A percentile compares a stretch with the other conserved stretches of the same genome.
Evolutionary conservation across 2,113 vertebrate species (phyloP).

Genomic region (Tupaia tana): DNA sequence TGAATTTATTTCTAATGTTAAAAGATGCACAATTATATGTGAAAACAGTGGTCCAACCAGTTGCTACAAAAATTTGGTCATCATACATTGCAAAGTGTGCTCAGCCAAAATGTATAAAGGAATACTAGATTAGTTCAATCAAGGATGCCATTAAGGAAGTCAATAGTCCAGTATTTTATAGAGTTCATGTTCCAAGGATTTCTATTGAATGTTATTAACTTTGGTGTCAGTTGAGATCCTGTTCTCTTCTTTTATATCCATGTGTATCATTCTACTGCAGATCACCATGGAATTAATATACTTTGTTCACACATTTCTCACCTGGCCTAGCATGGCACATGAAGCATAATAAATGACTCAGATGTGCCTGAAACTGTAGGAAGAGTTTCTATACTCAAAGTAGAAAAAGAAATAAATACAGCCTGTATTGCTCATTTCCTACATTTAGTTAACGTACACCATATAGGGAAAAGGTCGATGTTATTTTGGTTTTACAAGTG

Average conservation of each 20-base stretch:
- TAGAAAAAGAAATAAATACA: background rate
- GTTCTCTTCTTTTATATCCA: background rate
- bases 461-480: background rate
- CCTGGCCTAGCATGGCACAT: slow-evolving; percentile 35
- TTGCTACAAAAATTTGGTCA: slow-evolving; percentile 2
- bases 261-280: background rate
- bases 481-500: background rate
- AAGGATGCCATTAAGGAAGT: background rate
- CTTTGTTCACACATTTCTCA: slow-evolving; percentile 25
- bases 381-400: slow-evolving; percentile 1
- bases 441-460: background rate
- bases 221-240: background rate
- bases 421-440: background rate
- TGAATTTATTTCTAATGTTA: too few relatives aligned
- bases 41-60: background rate
- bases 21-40: background rate
- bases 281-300: background rate
- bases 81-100: background rate
- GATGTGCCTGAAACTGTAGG: background rate
- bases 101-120: background rate
- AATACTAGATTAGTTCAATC: background rate
- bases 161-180: background rate
- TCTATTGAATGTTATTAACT: background rate
- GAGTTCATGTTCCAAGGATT: background rate
- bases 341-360: slow-evolving; percentile 19